Conservation (phyloP, 2,113 vertebrate species). For the Oriolus oriolus region DNA sequence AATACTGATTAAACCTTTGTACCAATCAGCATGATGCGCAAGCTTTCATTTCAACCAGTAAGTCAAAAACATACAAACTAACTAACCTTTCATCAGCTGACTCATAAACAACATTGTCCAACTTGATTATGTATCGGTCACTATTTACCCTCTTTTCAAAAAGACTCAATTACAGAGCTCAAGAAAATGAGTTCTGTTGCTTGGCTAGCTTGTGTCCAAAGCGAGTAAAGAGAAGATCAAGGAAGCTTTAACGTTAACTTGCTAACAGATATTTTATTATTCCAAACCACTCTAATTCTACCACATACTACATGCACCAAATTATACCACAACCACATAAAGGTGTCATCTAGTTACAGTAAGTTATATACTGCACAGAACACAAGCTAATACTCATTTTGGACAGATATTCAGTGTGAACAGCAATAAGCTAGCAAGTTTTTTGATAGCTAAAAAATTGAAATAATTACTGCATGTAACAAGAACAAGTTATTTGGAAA, state of each 20-base stretch:
- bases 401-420: neutral
- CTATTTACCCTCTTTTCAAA: neutral
- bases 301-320: neutral
- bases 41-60: neutral
- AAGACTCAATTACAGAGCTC: neutral
- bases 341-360: neutral
- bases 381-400: neutral
- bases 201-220: neutral
- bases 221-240: neutral
- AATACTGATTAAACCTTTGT: neutral
- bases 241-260: neutral
- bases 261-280: neutral
- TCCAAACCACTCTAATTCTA: neutral
- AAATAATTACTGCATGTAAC: neutral
- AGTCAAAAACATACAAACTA: neutral
- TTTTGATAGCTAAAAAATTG: neutral
- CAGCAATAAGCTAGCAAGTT: neutral
- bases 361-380: neutral
- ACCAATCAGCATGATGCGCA: neutral
- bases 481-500: neutral
- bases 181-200: neutral
- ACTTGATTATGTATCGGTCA: neutral
- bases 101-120: neutral
- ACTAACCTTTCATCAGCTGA: neutral
- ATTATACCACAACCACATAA: neutral